Evolutionary conservation across 2,113 vertebrate species (phyloP).

Genomic region (Alethe diademata): DNA sequence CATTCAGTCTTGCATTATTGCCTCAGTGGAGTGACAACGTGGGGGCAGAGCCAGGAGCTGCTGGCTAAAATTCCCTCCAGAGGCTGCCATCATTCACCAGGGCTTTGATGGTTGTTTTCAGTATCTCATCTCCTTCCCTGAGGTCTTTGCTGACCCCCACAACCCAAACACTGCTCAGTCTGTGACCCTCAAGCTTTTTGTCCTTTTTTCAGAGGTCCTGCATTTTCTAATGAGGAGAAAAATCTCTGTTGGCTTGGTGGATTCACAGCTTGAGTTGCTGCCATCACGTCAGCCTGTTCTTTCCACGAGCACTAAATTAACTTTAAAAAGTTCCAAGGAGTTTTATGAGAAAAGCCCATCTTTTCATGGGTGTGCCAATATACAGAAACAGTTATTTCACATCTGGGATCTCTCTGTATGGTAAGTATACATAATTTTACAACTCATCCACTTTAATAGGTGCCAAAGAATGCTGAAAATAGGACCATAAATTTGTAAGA

Average conservation of each 20-base stretch:
- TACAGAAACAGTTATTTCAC: conserved; percentile 21
- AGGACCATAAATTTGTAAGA: neutral
- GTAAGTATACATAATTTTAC: conserved; percentile 24
- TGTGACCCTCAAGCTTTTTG: neutral
- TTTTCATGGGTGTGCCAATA: neutral
- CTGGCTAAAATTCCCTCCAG: neutral
- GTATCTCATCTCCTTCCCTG: neutral
- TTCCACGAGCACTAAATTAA: neutral
- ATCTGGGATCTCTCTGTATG: conserved; percentile 5
- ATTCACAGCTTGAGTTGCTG: neutral
- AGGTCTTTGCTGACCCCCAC: neutral
- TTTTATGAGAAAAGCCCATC: neutral
- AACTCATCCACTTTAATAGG: conserved; percentile 5
- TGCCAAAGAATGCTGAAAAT: conserved; percentile 24
- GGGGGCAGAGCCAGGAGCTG: neutral
- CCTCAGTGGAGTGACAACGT: neutral
- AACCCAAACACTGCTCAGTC: accelerated
- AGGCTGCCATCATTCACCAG: neutral
- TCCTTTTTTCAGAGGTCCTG: neutral
- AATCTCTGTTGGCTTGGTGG: neutral
- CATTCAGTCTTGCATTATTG: neutral
- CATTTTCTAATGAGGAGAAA: neutral
- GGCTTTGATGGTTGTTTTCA: neutral
- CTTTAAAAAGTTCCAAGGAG: neutral
- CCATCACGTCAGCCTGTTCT: neutral